Percentiles rank a stretch among this genome's conserved stretches.
Conservation (phyloP, 2,113 vertebrate species). For the Eulemur macaco region DNA sequence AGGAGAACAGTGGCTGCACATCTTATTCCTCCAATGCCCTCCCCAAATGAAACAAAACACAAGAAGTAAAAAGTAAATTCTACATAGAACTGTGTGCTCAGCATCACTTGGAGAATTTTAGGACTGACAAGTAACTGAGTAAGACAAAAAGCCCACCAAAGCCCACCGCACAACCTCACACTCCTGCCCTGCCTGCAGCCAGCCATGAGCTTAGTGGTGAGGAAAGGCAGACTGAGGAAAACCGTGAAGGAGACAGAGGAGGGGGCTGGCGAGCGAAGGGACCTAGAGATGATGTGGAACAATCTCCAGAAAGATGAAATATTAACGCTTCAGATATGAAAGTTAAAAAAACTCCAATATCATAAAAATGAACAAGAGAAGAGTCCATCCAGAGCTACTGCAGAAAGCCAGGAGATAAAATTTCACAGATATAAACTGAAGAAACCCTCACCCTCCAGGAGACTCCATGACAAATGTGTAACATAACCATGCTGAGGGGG, state of each 20-base stretch:
- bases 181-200: not conserved
- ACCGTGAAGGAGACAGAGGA: too few species aligned
- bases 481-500: not conserved
- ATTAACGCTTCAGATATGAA: not conserved
- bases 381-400: not conserved
- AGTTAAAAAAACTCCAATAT: not conserved
- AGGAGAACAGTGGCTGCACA: not conserved
- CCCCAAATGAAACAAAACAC: not conserved
- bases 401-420: not conserved
- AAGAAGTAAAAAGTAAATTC: not conserved
- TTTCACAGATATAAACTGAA: not conserved
- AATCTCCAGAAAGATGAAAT: not conserved
- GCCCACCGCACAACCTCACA: rapidly evolving
- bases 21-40: not conserved
- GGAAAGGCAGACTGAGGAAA: not conserved
- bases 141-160: not conserved
- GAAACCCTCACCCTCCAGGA: rapidly evolving
- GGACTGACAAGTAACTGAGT: too few species aligned
- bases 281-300: not conserved
- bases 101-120: not conserved
- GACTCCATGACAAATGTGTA: not conserved
- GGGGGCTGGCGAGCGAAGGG: not conserved
- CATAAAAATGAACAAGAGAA: not conserved
- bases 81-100: not conserved
- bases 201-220: not conserved